These are phyloP conservation scores for Rhyacophila evoluta DNA, from an alignment of 2,888 invertebrate species.

Conservation along the genomic window DNA sequence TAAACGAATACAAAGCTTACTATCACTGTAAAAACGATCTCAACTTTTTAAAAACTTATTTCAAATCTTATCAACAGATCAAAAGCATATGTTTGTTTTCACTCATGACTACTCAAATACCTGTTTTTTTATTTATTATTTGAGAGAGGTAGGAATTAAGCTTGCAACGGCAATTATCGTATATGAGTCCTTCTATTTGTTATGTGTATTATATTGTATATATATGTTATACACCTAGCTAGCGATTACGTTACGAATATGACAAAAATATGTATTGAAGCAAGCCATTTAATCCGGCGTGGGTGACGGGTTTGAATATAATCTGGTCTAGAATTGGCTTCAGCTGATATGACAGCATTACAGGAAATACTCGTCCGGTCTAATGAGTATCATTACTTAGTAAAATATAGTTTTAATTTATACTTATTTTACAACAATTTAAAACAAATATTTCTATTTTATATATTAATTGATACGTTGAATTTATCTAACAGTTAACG, in stretches of 20 bases:
- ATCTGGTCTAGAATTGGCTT: slow-evolving; percentile 27
- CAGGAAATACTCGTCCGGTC: slow-evolving; percentile 31
- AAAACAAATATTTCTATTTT: too few species aligned
- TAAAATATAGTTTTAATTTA: background rate
- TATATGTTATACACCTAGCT: background rate
- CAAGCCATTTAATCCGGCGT: background rate
- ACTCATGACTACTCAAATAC: background rate
- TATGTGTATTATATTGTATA: too few species aligned
- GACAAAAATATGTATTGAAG: background rate
- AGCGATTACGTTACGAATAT: background rate
- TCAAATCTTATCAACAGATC: background rate
- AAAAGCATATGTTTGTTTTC: slow-evolving; percentile 10
- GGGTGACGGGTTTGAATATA: slow-evolving; percentile 15
- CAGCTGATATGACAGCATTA: background rate
- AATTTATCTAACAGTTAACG: too few species aligned
- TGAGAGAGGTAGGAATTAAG: background rate
- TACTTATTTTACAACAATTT: background rate
- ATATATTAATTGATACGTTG: too few species aligned
- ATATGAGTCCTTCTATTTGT: background rate
- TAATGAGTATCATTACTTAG: background rate
- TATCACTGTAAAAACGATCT: background rate
- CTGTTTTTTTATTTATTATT: background rate
- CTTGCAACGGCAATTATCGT: background rate
- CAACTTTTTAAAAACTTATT: background rate
- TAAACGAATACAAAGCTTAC: background rate